Evolutionary conservation across 2,113 vertebrate species (phyloP), one percentile per base, ranked within the genome.

Genomic region (Thomomys bottae): DNA sequence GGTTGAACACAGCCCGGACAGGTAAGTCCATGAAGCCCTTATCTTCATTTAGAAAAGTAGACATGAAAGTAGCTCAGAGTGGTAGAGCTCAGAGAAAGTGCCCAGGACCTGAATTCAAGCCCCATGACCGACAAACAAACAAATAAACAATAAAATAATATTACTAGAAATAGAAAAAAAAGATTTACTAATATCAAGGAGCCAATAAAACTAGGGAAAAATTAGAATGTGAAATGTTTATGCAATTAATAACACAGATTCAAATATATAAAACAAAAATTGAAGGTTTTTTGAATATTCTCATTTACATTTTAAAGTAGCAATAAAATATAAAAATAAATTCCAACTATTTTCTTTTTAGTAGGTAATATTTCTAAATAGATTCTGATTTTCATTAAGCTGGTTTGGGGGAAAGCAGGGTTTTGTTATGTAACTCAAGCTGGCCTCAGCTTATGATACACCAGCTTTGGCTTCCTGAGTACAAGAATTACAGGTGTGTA

Each of bases 311-410:
- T 32, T 67, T 88, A 45, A 45, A 4, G 8, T 24, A 92, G 68
- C 18, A 66, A 77, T 63, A 78, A 95, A 89, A 77, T 63, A 87
- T 71, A 18, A 90, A 34, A 63, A 92, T 45, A 89, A 68, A 78
- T 67, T 8, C 59, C 64, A 67, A 36, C 67, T 92, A 3, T 67
- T 85, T 77, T 88, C 18, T 85, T 77, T 88, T 14, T 49, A 92
- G 42, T 42, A 84, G 14, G 8, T 36, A 67, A 71, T 12, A 14
- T 30, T 91, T 36, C 57, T 73, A 91, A 91, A 72, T 0, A 87
- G 11, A 68, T 30, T 54, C 24, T 63, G 18, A 91, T 36, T 88
- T 72, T 78, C 78, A 64, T 63, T 36, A 73, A 9, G 20, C 10
- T 75, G 34, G 80, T 42, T 94, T 73, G 18, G 2, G 66, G n/a